Percentiles rank a stretch among this genome's conserved stretches.
phyloP scores from a whole-genome alignment of 2,888 invertebrate species.

The Luperina testacea region DNA sequence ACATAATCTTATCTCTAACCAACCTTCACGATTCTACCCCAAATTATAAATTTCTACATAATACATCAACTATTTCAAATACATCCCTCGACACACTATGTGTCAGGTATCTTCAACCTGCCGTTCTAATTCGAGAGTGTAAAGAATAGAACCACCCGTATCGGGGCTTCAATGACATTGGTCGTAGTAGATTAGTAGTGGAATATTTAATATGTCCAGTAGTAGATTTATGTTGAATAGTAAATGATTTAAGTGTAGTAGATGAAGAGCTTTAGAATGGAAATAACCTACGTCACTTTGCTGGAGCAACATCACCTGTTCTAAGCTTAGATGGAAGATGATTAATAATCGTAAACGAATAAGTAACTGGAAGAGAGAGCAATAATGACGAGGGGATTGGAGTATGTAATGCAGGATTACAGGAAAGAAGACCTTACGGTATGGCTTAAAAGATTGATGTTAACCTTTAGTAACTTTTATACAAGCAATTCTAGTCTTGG shows the following conservation, averaged over 20 bases:
- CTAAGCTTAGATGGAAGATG: neutral
- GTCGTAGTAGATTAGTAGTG: neutral
- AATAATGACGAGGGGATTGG: neutral
- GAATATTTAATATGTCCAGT: slow-evolving; percentile 7
- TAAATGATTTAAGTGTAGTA: neutral
- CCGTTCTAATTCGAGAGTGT: slow-evolving; percentile 32
- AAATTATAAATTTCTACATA: neutral
- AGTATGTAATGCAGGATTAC: neutral
- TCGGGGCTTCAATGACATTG: slow-evolving; percentile 20
- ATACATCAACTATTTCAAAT: neutral
- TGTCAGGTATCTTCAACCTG: slow-evolving; percentile 23
- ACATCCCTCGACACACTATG: neutral
- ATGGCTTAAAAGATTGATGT: neutral
- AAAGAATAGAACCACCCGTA: slow-evolving; percentile 26
- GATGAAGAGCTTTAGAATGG: neutral
- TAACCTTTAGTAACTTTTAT: neutral
- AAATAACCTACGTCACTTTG: neutral
- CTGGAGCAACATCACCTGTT: neutral
- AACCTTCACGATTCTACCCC: neutral
- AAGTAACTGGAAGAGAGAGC: neutral
- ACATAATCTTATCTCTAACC: neutral
- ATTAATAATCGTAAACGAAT: neutral
- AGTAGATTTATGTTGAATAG: slow-evolving; percentile 12
- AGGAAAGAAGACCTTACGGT: neutral
- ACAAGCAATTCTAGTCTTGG: neutral